Base-by-base conservation (phyloP, 1,140 invertebrate species). In the Globodera ellingtonae region DNA sequence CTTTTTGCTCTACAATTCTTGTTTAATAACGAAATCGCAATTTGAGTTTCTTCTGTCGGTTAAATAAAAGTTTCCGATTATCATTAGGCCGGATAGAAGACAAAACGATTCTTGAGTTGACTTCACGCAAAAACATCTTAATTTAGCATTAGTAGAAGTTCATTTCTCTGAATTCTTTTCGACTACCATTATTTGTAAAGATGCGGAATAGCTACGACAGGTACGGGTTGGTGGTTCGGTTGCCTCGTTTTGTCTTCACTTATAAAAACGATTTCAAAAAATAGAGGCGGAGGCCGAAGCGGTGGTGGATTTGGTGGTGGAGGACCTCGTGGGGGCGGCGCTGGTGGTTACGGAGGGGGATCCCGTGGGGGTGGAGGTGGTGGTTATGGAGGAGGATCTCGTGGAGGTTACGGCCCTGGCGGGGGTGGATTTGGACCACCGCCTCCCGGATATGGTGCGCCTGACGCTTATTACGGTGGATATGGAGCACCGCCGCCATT, bases 401-500 rank as follows among this genome's bases (percentile, higher is more conserved):
- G 75, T 24, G 62, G 75, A 10, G 75, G 75, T 46, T 46, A 21
- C 18, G 75, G 9, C 67, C 3, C 62, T 46, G 48, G 47, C 72
- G 77, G 75, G 7, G 79, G 79, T 81, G 79, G 52, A 4, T 24
- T 13, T 62, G 35, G 65, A 13, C 24, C 65, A 44, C 69, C 69
- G 69, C 24, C 75, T 44, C n/a, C 46, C 6, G 52, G 56, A 44
- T 56, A 44, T 6, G 78, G 79, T 3, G n/a, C 59, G 18, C 44
- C 46, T 46, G 52, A 48, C 21, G 7, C 35, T 9, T n/a, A 47
- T n/a, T 52, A 76, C 70, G 79, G 80, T 21, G 79, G 79, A 18
- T 80, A 74, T 82, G 80, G 80, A 10, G 9, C 78, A 79, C 8
- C 48, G 72, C 50, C 50, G 44, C 62, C 67, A 35, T 78, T 44